phyloP scores from a whole-genome alignment of 2,797 vertebrate species.

The Myoxocephalus aenaeus region DNA sequence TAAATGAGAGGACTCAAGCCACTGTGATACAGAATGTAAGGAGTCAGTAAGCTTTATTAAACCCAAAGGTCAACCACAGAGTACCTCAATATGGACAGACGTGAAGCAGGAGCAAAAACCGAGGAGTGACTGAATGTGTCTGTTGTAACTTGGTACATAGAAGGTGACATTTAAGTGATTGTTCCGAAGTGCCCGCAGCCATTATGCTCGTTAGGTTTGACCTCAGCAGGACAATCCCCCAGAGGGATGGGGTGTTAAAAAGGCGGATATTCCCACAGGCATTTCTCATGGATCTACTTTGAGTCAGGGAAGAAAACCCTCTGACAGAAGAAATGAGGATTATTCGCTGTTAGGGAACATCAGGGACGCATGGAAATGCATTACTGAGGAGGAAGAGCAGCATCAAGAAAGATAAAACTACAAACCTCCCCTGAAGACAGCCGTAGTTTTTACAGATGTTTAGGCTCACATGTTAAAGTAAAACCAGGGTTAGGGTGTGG shows the following conservation, averaged over 20 bases:
- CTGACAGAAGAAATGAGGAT: background rate
- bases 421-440: background rate
- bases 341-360: background rate
- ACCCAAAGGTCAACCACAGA: constrained; percentile 6
- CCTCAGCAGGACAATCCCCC: background rate
- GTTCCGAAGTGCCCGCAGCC: background rate
- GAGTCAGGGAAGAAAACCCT: background rate
- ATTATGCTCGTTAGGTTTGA: constrained; percentile 14
- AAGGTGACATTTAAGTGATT: constrained; percentile 1
- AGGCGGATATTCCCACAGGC: background rate
- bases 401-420: background rate
- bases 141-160: background rate
- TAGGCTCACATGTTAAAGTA: background rate
- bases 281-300: background rate
- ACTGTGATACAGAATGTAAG: no score
- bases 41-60: no score
- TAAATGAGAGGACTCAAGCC: no score
- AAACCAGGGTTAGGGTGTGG: background rate
- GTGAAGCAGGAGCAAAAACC: background rate
- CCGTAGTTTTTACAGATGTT: background rate
- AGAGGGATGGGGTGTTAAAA: background rate
- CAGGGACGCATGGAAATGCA: background rate
- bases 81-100: background rate
- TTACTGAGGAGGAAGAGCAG: background rate
- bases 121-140: background rate